Evolutionary conservation across 2,888 invertebrate genomes (phyloP).

Genomic region (Gastracanthus pulcherrimus): DNA sequence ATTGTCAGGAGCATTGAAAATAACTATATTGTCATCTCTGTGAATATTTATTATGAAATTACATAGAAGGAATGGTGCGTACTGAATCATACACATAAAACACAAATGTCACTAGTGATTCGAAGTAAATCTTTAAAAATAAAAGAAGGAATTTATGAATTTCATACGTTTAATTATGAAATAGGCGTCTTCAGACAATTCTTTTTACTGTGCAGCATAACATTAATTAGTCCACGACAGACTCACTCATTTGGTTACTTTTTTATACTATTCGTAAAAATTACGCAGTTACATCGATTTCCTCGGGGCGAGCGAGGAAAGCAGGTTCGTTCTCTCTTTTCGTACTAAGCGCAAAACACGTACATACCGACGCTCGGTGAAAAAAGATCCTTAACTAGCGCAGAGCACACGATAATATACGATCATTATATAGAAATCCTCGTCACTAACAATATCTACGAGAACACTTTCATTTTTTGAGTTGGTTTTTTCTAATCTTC

Average conservation of each 20-base stretch:
- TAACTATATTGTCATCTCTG: neutral
- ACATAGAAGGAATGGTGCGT: conserved; percentile 44
- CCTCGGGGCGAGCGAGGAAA: too few species aligned
- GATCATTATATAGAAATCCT: too few species aligned
- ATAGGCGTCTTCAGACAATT: neutral
- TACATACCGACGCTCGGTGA: neutral
- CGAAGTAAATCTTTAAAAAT: neutral
- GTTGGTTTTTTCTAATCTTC: neutral
- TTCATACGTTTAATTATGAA: neutral
- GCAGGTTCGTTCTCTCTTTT: too few species aligned
- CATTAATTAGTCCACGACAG: neutral
- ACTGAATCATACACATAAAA: conserved; percentile 15
- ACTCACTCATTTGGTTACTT: neutral
- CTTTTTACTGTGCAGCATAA: neutral
- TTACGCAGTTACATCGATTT: neutral
- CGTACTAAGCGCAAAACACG: neutral
- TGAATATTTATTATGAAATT: conserved; percentile 47
- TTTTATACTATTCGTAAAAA: neutral
- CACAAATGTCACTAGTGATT: neutral
- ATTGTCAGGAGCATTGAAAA: neutral
- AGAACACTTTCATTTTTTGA: neutral
- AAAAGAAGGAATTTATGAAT: neutral
- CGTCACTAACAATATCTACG: too few species aligned
- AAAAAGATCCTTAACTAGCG: neutral
- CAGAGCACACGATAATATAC: too few species aligned